phyloP scores from a whole-genome alignment of 2,888 invertebrate genomes.

The Adineta ricciae region DNA sequence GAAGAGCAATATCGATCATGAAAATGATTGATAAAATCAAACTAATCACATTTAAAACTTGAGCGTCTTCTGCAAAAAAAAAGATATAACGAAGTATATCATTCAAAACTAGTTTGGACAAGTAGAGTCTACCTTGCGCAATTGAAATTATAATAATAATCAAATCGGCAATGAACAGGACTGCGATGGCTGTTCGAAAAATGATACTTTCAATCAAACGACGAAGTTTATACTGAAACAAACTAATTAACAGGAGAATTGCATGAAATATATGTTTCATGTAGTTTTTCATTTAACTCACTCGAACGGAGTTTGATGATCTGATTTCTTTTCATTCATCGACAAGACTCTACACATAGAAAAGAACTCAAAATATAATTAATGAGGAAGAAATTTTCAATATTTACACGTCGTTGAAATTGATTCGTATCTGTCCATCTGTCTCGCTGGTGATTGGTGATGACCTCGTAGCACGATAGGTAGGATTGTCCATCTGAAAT shows the following conservation, averaged over 20 bases:
- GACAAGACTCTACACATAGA: neutral
- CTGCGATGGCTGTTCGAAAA: neutral
- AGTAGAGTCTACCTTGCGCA: neutral
- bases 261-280: neutral
- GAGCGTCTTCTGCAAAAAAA: neutral
- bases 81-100: no score
- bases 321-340: neutral
- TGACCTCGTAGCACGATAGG: neutral
- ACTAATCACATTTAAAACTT: conserved; percentile 42
- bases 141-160: neutral
- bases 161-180: neutral
- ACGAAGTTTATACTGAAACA: conserved; percentile 13
- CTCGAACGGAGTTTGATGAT: neutral
- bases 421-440: neutral
- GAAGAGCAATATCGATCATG: conserved; percentile 47
- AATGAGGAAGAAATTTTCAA: neutral
- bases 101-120: no score
- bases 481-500: neutral
- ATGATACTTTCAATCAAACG: neutral
- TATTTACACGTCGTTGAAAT: neutral
- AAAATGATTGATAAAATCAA: conserved; percentile 49
- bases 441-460: neutral
- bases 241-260: neutral
- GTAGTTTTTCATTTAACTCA: neutral
- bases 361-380: no score